Conservation (phyloP, 2,113 vertebrate genomes). For the Aphyosemion australe region DNA sequence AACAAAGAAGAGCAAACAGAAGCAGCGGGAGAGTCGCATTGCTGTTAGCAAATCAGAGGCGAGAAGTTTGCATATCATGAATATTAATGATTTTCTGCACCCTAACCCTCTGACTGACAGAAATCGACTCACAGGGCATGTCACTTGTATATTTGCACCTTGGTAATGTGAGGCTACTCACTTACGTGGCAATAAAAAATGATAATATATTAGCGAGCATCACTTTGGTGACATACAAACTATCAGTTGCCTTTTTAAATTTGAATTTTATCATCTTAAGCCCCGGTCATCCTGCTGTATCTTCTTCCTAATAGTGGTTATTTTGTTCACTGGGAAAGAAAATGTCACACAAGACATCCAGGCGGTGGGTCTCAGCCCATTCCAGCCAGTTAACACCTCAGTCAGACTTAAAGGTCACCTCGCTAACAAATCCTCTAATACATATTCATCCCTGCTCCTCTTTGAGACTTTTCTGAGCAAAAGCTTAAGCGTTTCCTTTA, state of each 20-base stretch:
- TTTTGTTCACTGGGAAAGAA: conserved; percentile 17
- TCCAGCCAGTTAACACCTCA: conserved; percentile 55
- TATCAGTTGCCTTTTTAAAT: background rate
- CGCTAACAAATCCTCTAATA: conserved; percentile 54
- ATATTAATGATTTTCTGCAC: no score
- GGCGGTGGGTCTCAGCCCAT: conserved; percentile 15
- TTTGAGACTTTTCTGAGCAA: conserved; percentile 35
- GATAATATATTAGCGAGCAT: no score
- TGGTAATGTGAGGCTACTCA: no score
- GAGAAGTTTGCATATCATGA: no score
- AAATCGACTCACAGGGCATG: no score
- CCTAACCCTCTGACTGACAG: no score
- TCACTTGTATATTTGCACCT: no score
- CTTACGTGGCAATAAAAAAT: no score
- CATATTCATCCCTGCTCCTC: conserved; percentile 53
- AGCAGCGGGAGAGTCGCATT: no score
- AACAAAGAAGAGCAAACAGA: no score
- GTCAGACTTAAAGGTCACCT: conserved; percentile 64
- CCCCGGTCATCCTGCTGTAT: background rate
- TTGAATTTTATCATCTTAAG: background rate
- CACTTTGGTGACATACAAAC: no score
- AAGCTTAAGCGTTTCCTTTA: conserved; percentile 57
- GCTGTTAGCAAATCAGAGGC: no score
- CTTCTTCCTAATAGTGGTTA: background rate
- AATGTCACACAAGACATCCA: conserved; percentile 35